Evolutionary conservation across 2,113 vertebrate genomes (phyloP), one percentile per base, ranked within the genome.

Genomic region (Otolemur garnettii): DNA sequence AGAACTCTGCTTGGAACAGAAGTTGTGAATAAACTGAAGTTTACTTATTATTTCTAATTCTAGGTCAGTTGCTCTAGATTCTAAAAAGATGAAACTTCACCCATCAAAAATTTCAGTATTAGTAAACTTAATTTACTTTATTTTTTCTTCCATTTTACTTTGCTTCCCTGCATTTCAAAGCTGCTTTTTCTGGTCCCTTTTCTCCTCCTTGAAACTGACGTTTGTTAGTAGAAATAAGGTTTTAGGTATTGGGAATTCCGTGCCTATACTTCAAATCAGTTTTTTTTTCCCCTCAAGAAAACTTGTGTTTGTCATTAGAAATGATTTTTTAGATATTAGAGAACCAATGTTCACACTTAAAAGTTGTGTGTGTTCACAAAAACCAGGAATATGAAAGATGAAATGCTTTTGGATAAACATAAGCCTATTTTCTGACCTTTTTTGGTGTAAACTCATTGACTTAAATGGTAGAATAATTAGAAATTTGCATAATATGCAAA

Each of bases 41-140:
- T 96, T 98, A 98, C 98, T 50, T 50, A 10, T 98, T 98, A 98
- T 98, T 98, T 98, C 97, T 98, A 98, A 98, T 82, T 97, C 96
- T 96, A 96, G 77, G 97, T 98, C 88, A 98, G 94, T 98, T 98
- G 53, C 84, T 98, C 92, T 97, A 97, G 96, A 90, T 95, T 96
- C 93, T 98, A 69, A 96, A 97, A 96, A 89, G 72, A 82, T 89
- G 93, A 97, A 98, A 98, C 89, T 98, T 98, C 96, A 66, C 77
- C 45, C 96, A 90, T 96, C 79, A 62, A 80, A 97, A 97, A 95
- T 98, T 98, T 98, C 97, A 98, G 91, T 98, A 96, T 98, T 98
- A 98, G 97, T 97, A 97, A 93, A 97, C 96, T 97, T 97, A 96
- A 97, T 80, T 94, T 98, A 93, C 81, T 93, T 94, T 98, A 93